phyloP scores from a whole-genome alignment of 2,797 vertebrate species.

The Argya squamiceps region DNA sequence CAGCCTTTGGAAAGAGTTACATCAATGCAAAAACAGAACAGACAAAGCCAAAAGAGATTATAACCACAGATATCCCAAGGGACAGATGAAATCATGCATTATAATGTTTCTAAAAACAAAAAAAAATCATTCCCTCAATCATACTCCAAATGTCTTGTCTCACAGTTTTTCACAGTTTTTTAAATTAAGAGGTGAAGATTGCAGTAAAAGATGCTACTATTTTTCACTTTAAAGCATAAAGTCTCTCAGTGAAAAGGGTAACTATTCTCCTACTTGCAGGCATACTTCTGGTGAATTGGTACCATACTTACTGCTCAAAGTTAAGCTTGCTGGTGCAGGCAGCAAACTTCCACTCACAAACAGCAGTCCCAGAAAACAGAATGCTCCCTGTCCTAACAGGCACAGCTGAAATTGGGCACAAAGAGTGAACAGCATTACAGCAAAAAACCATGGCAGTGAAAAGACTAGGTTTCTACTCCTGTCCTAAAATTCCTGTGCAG shows the following conservation, averaged over 20 bases:
- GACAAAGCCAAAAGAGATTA: conserved; percentile 25
- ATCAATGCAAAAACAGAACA: neutral
- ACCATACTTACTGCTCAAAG: neutral
- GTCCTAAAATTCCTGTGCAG: neutral
- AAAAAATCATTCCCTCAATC: neutral
- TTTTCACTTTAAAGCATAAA: neutral
- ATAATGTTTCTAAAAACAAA: neutral
- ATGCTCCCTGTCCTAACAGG: neutral
- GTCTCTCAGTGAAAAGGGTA: neutral
- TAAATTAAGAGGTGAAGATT: neutral
- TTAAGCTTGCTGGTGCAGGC: neutral
- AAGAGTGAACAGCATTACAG: neutral
- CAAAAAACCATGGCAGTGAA: neutral
- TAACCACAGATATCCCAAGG: neutral
- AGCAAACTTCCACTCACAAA: neutral
- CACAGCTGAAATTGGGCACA: neutral
- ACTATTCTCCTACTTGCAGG: neutral
- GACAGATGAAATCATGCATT: conserved; percentile 26
- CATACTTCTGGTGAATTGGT: neutral
- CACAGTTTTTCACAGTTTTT: neutral
- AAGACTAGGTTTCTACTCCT: neutral
- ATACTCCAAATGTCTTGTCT: neutral
- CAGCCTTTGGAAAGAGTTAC: conserved; percentile 29
- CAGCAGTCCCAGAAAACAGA: neutral
- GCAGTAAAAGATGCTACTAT: neutral